Evolutionary conservation across 2,113 vertebrate genomes (phyloP), one percentile per base, ranked within the genome.

Genomic region (Esox niger): DNA sequence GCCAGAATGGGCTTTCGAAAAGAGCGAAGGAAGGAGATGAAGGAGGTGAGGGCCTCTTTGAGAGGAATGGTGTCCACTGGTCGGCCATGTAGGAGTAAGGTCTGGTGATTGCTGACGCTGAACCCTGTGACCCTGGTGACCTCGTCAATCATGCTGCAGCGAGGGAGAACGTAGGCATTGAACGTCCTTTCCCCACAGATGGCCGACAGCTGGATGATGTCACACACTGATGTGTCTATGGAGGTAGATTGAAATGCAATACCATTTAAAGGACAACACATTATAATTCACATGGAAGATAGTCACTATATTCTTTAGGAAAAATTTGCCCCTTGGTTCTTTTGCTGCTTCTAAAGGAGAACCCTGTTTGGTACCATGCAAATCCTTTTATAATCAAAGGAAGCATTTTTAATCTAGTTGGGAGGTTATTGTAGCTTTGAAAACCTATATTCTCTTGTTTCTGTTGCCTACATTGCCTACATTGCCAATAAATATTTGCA

Each of bases 161-260:
- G 73, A 29, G 82, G 82, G 5, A 79, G 57, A 33, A 76, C 26
- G 69, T 82, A 82, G 7, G 57, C 62, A 26, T 73, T 82, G 64
- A 80, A 79, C 5, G 4, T 11, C 35, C 25, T 52, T 3, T 54
- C 31, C 0, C 75, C 69, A 33, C 82, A 74, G 61, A 82, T 25
- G 4, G 79, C 82, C 15, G 77, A 73, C 64, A 84, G 63, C 73
- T 84, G 82, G n/a, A 75, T 49, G 31, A 84, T 80, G 52, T 84
- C 79, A 80, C 79, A 78, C 3, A 2, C 9, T 7, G 11, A 54
- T 2, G 27, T 72, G 66, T 62, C 77, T 79, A 27, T 26, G 47
- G 15, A 32, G 65, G 35, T 10, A 61, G 26, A 33, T n/a, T 20
- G 29, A 32, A 30, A n/a, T n/a, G 8, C 11, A 13, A 31, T n/a